These are phyloP conservation scores for Seladonia tumulorum DNA, from an alignment of 2,888 invertebrate genomes.

Conservation along the genomic window DNA sequence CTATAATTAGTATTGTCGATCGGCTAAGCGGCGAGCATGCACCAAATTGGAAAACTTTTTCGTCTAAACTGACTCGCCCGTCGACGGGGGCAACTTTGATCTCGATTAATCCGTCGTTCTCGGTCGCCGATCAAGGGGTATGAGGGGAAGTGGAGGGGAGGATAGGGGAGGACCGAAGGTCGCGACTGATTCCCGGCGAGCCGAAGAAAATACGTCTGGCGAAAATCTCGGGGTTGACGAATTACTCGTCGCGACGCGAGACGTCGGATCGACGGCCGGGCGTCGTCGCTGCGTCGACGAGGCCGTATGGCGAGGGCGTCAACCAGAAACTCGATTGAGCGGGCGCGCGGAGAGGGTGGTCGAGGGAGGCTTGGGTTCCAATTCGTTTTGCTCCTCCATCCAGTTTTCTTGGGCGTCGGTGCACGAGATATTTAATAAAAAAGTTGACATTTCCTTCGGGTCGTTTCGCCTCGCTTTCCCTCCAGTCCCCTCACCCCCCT, in stretches of 20 bases:
- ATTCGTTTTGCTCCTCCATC: conserved; percentile 57
- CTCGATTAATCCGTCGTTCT: background rate
- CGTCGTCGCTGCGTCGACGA: conserved; percentile 29
- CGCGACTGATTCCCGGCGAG: background rate
- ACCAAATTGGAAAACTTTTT: background rate
- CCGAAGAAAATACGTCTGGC: background rate
- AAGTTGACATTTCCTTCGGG: conserved; percentile 71
- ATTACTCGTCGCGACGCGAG: background rate
- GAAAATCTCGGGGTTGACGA: background rate
- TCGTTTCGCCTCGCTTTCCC: conserved; percentile 36
- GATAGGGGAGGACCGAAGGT: too few species aligned
- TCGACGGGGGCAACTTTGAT: background rate
- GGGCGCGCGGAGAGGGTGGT: background rate
- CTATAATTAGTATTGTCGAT: background rate
- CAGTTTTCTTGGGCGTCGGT: conserved; percentile 56
- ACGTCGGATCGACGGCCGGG: background rate
- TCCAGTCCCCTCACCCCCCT: too few species aligned
- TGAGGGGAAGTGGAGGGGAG: too few species aligned
- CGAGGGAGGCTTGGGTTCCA: conserved; percentile 36
- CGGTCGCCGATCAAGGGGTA: background rate
- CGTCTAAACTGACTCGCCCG: background rate
- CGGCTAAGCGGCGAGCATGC: background rate
- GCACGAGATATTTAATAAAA: conserved; percentile 73
- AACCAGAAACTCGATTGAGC: conserved; percentile 54
- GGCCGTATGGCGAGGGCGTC: conserved; percentile 21